Evolutionary conservation across 2,797 vertebrate species (phyloP).

Genomic region (Gymnoscopelus microlampas): DNA sequence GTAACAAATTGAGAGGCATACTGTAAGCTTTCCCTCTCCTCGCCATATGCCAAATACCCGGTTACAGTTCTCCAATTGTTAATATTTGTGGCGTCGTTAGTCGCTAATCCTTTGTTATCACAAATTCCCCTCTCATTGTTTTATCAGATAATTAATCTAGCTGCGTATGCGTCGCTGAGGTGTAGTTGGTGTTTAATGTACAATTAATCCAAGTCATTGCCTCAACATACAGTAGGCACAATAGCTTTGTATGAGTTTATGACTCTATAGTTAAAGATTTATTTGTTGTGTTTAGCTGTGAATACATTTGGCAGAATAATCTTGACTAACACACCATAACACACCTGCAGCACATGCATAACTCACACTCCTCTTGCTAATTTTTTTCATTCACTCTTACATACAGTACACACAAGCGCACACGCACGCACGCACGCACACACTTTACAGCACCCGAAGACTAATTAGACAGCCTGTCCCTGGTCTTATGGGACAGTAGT

Average conservation of each 20-base stretch:
- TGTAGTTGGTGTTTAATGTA: slow-evolving; percentile 49
- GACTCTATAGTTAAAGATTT: too few species aligned
- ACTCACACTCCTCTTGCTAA: slow-evolving; percentile 3
- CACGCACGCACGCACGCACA: neutral
- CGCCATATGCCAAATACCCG: slow-evolving; percentile 17
- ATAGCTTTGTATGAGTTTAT: too few species aligned
- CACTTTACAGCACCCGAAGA: slow-evolving; percentile 6
- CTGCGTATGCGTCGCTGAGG: slow-evolving; percentile 36
- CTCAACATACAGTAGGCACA: slow-evolving; percentile 9
- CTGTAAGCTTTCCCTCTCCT: neutral
- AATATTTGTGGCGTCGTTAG: slow-evolving; percentile 5
- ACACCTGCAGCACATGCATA: slow-evolving; percentile 13
- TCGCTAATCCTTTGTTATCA: slow-evolving; percentile 17
- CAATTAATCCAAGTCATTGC: slow-evolving; percentile 55
- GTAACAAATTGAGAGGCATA: slow-evolving; percentile 18
- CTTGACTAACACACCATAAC: neutral
- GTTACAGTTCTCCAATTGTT: slow-evolving; percentile 4
- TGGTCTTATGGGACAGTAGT: slow-evolving; percentile 57
- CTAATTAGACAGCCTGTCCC: slow-evolving; percentile 60
- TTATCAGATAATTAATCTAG: slow-evolving; percentile 53
- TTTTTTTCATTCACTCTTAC: slow-evolving; percentile 11
- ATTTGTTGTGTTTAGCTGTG: neutral
- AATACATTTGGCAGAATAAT: slow-evolving; percentile 11
- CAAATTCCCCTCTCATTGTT: slow-evolving; percentile 1
- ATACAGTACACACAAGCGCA: slow-evolving; percentile 19